Evolutionary conservation across 2,888 invertebrate species (phyloP).

Genomic region (Pristionchus exspectatus): DNA sequence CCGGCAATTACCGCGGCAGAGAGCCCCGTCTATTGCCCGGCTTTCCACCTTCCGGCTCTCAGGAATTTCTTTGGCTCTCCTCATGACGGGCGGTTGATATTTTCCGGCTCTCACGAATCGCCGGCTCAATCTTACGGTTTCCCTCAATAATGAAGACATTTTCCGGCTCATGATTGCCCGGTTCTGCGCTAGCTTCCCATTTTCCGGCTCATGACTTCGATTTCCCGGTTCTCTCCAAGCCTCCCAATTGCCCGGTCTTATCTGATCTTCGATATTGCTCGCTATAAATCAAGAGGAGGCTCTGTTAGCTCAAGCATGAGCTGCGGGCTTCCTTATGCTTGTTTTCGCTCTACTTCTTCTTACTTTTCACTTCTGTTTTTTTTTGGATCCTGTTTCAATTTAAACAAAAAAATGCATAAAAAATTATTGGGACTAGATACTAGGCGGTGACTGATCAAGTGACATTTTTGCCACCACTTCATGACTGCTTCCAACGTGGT

Average conservation of each 20-base stretch:
- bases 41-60: conserved; percentile 25
- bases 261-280: not conserved
- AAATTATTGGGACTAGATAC: too few species aligned
- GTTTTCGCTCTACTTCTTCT: not conserved
- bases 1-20: not conserved
- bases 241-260: not conserved
- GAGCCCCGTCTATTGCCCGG: not conserved
- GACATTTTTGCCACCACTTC: not conserved
- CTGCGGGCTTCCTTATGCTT: not conserved
- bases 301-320: conserved; percentile 19
- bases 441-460: not conserved
- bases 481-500: too few species aligned
- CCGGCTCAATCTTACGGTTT: too few species aligned
- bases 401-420: too few species aligned
- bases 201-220: too few species aligned
- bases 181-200: too few species aligned
- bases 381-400: not conserved
- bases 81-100: not conserved
- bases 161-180: too few species aligned
- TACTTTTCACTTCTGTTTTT: not conserved
- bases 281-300: not conserved
- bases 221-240: too few species aligned
- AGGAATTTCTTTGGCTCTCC: not conserved
- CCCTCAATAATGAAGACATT: too few species aligned
- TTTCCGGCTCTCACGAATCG: not conserved